phyloP scores from a whole-genome alignment of 2,113 vertebrate genomes.

The Podarcis raffonei region DNA sequence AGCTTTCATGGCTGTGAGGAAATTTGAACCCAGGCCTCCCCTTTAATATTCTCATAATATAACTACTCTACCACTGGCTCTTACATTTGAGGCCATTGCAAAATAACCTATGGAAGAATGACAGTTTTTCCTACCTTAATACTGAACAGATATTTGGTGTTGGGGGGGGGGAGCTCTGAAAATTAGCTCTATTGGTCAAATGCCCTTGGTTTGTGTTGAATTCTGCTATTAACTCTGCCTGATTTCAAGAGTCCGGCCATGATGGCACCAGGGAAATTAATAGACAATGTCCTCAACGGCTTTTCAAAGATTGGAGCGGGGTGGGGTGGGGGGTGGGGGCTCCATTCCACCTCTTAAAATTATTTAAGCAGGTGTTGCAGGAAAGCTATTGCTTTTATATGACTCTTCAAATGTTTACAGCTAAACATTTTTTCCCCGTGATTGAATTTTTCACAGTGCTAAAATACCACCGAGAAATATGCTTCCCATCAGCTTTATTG shows the following conservation, averaged over 20 bases:
- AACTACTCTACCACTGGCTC: too few relatives aligned
- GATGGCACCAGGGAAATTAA: slow-evolving; percentile 63
- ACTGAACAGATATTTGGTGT: background rate
- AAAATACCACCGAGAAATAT: slow-evolving; percentile 76
- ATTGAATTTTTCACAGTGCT: slow-evolving; percentile 79
- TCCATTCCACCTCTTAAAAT: slow-evolving; percentile 65
- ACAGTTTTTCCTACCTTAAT: slow-evolving; percentile 21
- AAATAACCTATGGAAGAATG: slow-evolving; percentile 9
- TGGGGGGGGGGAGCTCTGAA: slow-evolving; percentile 4
- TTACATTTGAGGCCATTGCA: background rate
- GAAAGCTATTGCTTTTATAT: slow-evolving; percentile 74
- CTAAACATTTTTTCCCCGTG: slow-evolving; percentile 76
- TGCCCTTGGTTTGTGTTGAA: slow-evolving; percentile 35
- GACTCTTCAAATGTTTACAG: slow-evolving; percentile 77
- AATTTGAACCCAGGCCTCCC: background rate
- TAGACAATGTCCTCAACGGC: slow-evolving; percentile 55
- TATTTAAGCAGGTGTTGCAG: slow-evolving; percentile 72
- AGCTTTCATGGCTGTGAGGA: background rate
- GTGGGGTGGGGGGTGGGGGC: background rate
- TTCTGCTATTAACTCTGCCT: slow-evolving; percentile 50
- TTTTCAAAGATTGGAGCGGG: slow-evolving; percentile 46
- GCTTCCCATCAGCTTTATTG: slow-evolving; percentile 74
- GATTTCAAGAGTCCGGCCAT: slow-evolving; percentile 53
- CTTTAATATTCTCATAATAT: background rate
- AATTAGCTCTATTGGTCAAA: background rate